Conservation (phyloP, 2,797 vertebrate genomes). For the Myotis daubentonii region DNA sequence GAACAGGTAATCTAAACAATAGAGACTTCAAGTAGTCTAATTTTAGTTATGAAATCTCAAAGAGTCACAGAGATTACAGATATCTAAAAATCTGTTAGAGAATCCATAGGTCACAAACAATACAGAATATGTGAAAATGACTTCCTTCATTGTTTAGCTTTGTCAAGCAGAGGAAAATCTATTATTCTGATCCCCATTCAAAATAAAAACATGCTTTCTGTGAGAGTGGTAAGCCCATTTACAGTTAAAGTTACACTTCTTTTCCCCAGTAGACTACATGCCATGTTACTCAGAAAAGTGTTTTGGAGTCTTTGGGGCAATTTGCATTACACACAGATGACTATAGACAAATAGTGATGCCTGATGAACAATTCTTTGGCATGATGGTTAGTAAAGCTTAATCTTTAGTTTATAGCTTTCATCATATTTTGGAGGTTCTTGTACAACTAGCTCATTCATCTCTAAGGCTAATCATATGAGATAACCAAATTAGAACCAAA, state of each 20-base stretch:
- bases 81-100: not conserved
- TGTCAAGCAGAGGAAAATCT: slow-evolving; percentile 34
- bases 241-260: not conserved
- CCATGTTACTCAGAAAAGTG: not conserved
- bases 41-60: slow-evolving; percentile 51
- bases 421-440: not conserved
- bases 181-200: slow-evolving; percentile 8
- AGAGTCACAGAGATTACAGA: slow-evolving; percentile 63
- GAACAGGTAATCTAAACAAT: not conserved
- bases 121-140: slow-evolving; percentile 36
- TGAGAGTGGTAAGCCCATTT: not conserved
- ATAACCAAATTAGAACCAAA: slow-evolving; percentile 11
- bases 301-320: slow-evolving; percentile 13
- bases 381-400: not conserved
- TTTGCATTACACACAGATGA: not conserved
- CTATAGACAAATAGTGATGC: not conserved
- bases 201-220: slow-evolving; percentile 6
- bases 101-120: slow-evolving; percentile 50
- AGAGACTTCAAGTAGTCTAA: not conserved
- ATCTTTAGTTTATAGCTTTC: not conserved
- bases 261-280: not conserved
- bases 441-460: not conserved
- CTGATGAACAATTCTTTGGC: not conserved
- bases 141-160: slow-evolving; percentile 68
- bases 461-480: not conserved